Conservation (phyloP, 1,140 invertebrate species). For the Trichonephila inaurata region DNA sequence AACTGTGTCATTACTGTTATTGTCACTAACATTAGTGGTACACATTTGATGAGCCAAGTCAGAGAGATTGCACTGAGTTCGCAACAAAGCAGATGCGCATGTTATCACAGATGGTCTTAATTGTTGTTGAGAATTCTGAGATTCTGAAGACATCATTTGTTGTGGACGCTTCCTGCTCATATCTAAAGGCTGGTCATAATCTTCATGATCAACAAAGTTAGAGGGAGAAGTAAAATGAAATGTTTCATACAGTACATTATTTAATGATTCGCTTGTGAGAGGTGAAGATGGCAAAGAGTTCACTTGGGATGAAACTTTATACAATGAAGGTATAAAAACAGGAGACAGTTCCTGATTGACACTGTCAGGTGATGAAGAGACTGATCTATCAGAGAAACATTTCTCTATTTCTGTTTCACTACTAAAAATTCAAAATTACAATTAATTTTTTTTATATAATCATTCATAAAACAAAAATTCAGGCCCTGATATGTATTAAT, state of each 20-base stretch:
- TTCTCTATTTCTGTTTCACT: slow-evolving; percentile 61
- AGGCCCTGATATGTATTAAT: background rate
- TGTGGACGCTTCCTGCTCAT: slow-evolving; percentile 69
- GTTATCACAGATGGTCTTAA: slow-evolving; percentile 80
- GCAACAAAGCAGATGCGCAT: slow-evolving; percentile 78
- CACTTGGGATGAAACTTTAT: slow-evolving; percentile 42
- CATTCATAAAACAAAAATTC: background rate
- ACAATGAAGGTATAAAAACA: slow-evolving; percentile 10
- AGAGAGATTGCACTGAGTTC: slow-evolving; percentile 67
- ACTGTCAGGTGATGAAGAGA: slow-evolving; percentile 73
- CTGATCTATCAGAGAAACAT: slow-evolving; percentile 68
- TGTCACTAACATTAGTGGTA: slow-evolving; percentile 47
- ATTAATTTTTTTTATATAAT: background rate
- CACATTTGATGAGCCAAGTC: slow-evolving; percentile 68
- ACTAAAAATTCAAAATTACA: slow-evolving; percentile 54
- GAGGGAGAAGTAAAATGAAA: slow-evolving; percentile 42
- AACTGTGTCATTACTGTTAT: slow-evolving; percentile 17
- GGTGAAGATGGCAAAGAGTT: slow-evolving; percentile 66
- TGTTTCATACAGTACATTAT: slow-evolving; percentile 34
- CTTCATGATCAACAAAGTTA: slow-evolving; percentile 29
- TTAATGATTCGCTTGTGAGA: slow-evolving; percentile 44
- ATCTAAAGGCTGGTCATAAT: slow-evolving; percentile 74
- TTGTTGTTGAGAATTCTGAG: slow-evolving; percentile 74
- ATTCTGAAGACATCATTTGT: background rate
- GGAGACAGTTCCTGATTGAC: slow-evolving; percentile 56